Evolutionary conservation across 2,888 invertebrate genomes (phyloP).

Genomic region (Eutolmus rufibarbis): DNA sequence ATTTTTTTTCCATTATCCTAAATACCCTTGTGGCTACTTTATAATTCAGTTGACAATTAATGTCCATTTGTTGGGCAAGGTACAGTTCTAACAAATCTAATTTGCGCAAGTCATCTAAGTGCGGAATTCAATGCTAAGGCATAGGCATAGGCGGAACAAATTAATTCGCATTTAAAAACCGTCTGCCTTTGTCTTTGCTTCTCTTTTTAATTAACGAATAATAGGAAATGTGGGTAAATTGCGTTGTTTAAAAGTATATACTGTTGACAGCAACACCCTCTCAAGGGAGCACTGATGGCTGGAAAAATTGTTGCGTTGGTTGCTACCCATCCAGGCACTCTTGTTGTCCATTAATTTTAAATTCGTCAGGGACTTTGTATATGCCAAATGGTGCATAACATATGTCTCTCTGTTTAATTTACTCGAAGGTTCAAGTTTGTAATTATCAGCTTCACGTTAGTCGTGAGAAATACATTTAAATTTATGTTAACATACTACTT

Average conservation of each 20-base stretch:
- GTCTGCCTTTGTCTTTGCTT: not conserved
- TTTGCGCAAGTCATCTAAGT: constrained; percentile 36
- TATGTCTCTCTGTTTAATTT: constrained; percentile 7
- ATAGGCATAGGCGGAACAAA: constrained; percentile 12
- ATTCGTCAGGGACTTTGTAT: constrained; percentile 31
- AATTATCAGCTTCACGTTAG: not conserved
- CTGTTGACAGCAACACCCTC: not conserved
- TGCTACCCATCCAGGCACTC: not conserved
- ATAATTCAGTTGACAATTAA: not conserved
- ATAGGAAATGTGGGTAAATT: not conserved
- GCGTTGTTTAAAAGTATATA: not conserved
- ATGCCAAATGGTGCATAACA: constrained; percentile 5
- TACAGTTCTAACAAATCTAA: not conserved
- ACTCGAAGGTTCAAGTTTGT: not conserved
- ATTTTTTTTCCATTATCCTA: not conserved
- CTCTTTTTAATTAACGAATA: not conserved
- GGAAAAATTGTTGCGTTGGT: not conserved
- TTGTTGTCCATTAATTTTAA: constrained; percentile 7
- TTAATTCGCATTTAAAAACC: constrained; percentile 9
- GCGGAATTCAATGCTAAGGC: not conserved
- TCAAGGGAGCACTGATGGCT: not conserved
- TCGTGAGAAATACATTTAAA: not conserved
- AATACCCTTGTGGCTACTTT: not conserved
- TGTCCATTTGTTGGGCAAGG: not conserved
- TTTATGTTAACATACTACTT: not conserved